Conservation (phyloP, 2,888 invertebrate genomes). For the Merodon equestris region DNA sequence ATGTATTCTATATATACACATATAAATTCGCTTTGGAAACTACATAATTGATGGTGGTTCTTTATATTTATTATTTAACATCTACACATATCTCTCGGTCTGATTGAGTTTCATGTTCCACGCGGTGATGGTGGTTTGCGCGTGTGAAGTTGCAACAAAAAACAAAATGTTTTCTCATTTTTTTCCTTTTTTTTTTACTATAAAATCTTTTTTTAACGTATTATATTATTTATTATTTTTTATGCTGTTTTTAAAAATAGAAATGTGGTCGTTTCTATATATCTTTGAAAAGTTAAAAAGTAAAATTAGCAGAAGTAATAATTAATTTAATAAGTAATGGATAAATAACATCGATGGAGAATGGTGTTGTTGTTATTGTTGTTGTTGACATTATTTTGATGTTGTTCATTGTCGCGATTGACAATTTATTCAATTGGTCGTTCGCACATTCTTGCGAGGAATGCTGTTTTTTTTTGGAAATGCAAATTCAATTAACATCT, state of each 20-base stretch:
- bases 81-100: conserved; percentile 40
- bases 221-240: conserved; percentile 59
- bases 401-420: conserved; percentile 58
- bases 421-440: conserved; percentile 78
- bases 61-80: conserved; percentile 8
- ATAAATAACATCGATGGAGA: conserved; percentile 78
- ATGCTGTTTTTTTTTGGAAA: conserved; percentile 84
- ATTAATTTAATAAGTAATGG: conserved; percentile 78
- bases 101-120: conserved; percentile 37
- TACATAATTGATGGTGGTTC: conserved; percentile 30
- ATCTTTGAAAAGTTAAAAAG: conserved; percentile 70
- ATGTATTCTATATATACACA: conserved; percentile 39
- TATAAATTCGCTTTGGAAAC: conserved; percentile 56
- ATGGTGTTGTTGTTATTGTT: conserved; percentile 75
- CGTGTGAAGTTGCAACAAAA: conserved; percentile 65
- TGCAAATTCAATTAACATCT: not conserved
- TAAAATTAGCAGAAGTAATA: conserved; percentile 77
- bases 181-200: conserved; percentile 64
- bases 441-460: conserved; percentile 92
- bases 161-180: conserved; percentile 65
- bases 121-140: conserved; percentile 18
- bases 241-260: conserved; percentile 43
- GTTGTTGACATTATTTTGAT: conserved; percentile 71
- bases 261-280: conserved; percentile 49
- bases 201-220: conserved; percentile 60